Evolutionary conservation across 2,888 invertebrate genomes (phyloP).

Genomic region (Megalurothrips usitatus): DNA sequence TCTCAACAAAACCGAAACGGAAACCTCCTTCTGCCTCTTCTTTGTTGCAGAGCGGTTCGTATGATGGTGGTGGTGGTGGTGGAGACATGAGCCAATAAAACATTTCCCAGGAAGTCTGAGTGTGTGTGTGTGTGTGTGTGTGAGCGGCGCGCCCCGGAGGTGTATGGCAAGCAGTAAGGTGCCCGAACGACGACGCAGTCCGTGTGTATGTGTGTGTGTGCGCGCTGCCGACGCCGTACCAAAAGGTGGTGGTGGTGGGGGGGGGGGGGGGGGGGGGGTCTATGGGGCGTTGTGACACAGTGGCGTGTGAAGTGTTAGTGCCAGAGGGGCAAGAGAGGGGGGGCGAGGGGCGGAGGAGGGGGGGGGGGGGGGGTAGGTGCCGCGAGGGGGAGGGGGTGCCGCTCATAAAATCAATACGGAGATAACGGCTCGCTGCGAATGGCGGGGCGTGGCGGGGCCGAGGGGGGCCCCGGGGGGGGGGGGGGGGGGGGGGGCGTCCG

Average conservation of each 20-base stretch:
- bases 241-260: not conserved
- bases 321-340: not conserved
- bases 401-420: conserved; percentile 24
- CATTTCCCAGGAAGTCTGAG: too few species aligned
- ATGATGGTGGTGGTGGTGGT: too few species aligned
- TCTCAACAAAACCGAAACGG: too few species aligned
- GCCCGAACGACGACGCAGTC: too few species aligned
- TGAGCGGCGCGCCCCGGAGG: too few species aligned
- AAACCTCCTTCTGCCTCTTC: too few species aligned
- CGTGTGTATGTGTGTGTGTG: too few species aligned
- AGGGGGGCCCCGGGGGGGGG: not conserved
- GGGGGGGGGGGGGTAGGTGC: not conserved
- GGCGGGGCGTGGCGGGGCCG: conserved; percentile 3
- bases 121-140: too few species aligned
- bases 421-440: conserved; percentile 16
- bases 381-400: not conserved
- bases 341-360: not conserved
- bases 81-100: too few species aligned
- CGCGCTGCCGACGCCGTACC: too few species aligned
- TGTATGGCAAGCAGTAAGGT: too few species aligned
- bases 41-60: too few species aligned
- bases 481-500: not conserved
- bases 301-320: conserved; percentile 7
- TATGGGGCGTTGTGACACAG: not conserved
- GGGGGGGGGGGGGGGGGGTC: not conserved